These are phyloP conservation scores for Acanthacorydalis orientalis DNA, from an alignment of 2,888 invertebrate species.

Conservation along the genomic window DNA sequence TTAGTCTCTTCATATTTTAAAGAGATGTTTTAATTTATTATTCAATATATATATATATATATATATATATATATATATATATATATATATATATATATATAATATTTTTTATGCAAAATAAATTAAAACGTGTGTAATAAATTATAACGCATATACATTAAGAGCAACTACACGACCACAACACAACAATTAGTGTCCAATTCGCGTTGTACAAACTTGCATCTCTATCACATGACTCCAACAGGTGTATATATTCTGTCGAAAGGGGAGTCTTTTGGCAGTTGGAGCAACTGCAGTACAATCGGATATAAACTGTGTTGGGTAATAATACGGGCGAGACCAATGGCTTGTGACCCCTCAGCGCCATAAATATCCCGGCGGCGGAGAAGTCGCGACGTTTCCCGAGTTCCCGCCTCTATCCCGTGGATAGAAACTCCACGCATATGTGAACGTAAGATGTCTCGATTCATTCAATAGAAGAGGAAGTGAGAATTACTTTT, in stretches of 20 bases:
- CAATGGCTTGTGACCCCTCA: conserved; percentile 29
- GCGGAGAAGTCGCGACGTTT: not conserved
- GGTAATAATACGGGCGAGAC: conserved; percentile 29
- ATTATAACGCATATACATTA: no score
- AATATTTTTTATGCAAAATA: no score
- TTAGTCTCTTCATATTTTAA: no score
- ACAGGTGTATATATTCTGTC: conserved; percentile 30
- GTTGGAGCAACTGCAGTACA: conserved; percentile 14
- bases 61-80: no score
- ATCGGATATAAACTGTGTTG: conserved; percentile 27
- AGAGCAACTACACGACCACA: no score
- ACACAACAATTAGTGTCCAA: conserved; percentile 9
- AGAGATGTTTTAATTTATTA: no score
- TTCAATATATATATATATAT: no score
- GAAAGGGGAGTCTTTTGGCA: conserved; percentile 14
- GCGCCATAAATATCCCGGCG: conserved; percentile 27
- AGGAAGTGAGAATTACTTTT: no score
- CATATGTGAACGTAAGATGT: not conserved
- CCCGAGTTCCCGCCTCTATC: not conserved
- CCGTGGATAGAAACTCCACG: not conserved
- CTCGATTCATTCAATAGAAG: no score
- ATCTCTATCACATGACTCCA: conserved; percentile 16
- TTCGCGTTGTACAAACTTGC: conserved; percentile 6
- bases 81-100: no score
- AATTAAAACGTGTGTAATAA: no score